Evolutionary conservation across 2,797 vertebrate genomes (phyloP).

Genomic region (Luscinia megarhynchos): DNA sequence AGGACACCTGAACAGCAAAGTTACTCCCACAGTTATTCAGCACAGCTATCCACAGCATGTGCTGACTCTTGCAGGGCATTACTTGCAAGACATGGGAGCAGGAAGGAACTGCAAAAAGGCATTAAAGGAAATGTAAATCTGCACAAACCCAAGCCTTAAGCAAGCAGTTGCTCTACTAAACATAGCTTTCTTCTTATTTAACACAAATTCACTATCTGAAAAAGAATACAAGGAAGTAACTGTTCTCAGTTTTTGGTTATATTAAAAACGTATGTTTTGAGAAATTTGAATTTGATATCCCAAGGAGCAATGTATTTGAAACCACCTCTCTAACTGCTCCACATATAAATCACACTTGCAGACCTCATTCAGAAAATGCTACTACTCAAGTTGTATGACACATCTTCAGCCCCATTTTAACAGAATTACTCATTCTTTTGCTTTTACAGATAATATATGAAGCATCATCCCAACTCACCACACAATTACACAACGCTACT

Average conservation of each 20-base stretch:
- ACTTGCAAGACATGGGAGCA: neutral
- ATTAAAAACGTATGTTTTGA: neutral
- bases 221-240: neutral
- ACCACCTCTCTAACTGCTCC: neutral
- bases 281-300: neutral
- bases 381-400: neutral
- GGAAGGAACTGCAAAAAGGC: neutral
- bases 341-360: neutral
- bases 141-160: neutral
- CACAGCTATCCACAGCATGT: neutral
- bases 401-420: neutral
- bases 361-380: neutral
- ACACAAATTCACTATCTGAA: neutral
- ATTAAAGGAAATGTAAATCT: neutral
- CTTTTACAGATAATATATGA: neutral
- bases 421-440: neutral
- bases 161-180: neutral
- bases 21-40: neutral
- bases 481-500: neutral
- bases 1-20: neutral
- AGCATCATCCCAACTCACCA: neutral
- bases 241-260: neutral
- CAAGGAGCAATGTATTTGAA: neutral
- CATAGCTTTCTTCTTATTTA: neutral
- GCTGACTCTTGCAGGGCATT: neutral